Evolutionary conservation across 1,140 invertebrate species (phyloP).

Genomic region (Drosophila bifasciata): DNA sequence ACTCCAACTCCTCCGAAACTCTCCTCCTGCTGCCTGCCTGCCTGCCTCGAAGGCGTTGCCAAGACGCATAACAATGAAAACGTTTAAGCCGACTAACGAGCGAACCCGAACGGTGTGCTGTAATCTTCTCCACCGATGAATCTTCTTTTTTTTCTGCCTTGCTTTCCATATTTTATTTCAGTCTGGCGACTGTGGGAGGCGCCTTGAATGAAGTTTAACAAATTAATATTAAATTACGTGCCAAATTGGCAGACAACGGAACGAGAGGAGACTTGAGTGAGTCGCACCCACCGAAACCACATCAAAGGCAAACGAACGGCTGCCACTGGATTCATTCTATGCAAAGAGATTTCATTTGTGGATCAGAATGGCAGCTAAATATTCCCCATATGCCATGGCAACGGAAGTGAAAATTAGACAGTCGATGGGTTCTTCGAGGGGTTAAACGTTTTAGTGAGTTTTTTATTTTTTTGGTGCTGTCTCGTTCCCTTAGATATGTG

Average conservation of each 20-base stretch:
- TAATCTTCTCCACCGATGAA: slow-evolving; percentile 59
- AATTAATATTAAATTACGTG: slow-evolving; percentile 82
- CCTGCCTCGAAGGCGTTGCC: slow-evolving; percentile 58
- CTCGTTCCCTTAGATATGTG: slow-evolving; percentile 8
- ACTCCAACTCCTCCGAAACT: neutral
- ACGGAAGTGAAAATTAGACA: slow-evolving; percentile 62
- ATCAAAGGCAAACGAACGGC: slow-evolving; percentile 61
- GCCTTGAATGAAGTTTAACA: slow-evolving; percentile 76
- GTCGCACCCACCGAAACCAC: neutral
- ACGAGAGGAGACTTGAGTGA: neutral
- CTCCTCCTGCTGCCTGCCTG: slow-evolving; percentile 4
- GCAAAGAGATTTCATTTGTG: slow-evolving; percentile 38
- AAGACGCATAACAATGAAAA: slow-evolving; percentile 78
- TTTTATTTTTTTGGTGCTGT: too few species aligned
- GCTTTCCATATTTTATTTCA: neutral
- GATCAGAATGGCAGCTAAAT: slow-evolving; percentile 18
- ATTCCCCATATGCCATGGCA: slow-evolving; percentile 46
- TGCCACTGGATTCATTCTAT: slow-evolving; percentile 66
- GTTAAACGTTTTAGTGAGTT: neutral
- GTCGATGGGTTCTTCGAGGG: slow-evolving; percentile 1
- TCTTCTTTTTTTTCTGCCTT: slow-evolving; percentile 14
- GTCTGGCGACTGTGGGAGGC: slow-evolving; percentile 57
- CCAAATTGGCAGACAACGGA: slow-evolving; percentile 72
- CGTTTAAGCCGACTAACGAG: slow-evolving; percentile 79
- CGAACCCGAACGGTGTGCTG: slow-evolving; percentile 53